A percentile compares a stretch with the other conserved stretches of the same genome.
These are phyloP conservation scores for Lineus longissimus DNA, from an alignment of 1,140 invertebrate genomes.

Conservation along the genomic window DNA sequence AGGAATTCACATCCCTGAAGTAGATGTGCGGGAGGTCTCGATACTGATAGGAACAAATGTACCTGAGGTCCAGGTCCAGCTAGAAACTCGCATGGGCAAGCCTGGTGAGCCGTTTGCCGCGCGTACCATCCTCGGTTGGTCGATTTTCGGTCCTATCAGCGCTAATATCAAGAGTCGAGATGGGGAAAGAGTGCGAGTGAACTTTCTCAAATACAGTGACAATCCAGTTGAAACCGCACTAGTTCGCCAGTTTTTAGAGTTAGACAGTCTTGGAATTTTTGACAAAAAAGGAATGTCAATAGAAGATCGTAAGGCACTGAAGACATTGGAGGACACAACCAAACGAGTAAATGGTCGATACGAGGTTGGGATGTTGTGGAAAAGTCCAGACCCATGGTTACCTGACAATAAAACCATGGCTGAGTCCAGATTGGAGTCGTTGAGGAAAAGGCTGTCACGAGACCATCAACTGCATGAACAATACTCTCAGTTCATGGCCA, in stretches of 20 bases:
- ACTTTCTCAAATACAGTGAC: neutral
- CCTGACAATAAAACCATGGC: neutral
- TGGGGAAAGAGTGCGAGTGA: neutral
- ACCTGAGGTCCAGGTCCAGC: neutral
- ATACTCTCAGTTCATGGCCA: constrained; percentile 2
- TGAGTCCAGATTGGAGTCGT: neutral
- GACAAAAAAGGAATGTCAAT: neutral
- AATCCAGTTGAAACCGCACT: neutral
- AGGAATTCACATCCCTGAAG: neutral
- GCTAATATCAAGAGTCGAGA: neutral
- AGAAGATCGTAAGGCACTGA: neutral
- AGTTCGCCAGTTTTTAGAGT: neutral
- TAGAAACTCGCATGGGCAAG: neutral
- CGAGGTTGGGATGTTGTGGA: neutral
- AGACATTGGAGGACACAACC: neutral
- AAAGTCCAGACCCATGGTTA: neutral
- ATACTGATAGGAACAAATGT: neutral
- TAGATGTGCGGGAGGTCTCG: neutral
- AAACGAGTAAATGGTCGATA: neutral
- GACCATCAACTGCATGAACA: neutral
- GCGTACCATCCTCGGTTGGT: neutral
- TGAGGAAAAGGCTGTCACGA: neutral
- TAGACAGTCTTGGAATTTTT: neutral
- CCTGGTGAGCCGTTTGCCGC: neutral
- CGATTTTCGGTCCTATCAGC: neutral